Conservation (phyloP, 2,888 invertebrate species). For the Linnaemya vulpina region DNA sequence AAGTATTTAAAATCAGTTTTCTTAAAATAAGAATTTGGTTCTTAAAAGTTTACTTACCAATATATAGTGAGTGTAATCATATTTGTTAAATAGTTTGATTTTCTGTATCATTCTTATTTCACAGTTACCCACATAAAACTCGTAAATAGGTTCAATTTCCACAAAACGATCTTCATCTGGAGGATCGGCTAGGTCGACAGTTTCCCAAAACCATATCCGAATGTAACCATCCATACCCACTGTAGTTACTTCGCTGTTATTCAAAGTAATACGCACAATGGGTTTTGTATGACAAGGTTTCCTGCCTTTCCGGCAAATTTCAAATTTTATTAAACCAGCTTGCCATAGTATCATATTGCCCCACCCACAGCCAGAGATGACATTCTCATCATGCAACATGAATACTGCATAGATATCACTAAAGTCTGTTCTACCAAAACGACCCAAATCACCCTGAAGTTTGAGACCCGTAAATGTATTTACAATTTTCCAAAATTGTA, state of each 20-base stretch:
- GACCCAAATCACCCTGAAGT: constrained; percentile 92
- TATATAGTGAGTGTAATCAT: constrained; percentile 86
- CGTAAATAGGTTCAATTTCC: constrained; percentile 93
- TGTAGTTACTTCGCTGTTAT: constrained; percentile 81
- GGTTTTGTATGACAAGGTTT: constrained; percentile 90
- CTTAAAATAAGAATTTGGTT: not conserved
- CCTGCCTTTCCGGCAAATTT: constrained; percentile 88
- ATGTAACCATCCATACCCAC: constrained; percentile 90
- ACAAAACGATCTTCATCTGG: constrained; percentile 91
- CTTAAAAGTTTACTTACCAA: constrained; percentile 85
- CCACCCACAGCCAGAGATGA: constrained; percentile 94
- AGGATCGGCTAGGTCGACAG: constrained; percentile 93
- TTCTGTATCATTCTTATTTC: constrained; percentile 80
- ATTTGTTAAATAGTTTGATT: constrained; percentile 82
- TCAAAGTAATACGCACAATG: constrained; percentile 84
- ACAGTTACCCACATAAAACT: constrained; percentile 86
- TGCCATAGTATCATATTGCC: constrained; percentile 97
- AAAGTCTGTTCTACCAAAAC: constrained; percentile 96
- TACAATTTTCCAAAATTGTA: constrained; percentile 97
- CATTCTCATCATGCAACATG: constrained; percentile 94
- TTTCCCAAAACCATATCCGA: constrained; percentile 94
- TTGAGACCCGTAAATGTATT: constrained; percentile 95
- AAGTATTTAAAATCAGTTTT: not conserved
- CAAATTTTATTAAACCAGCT: constrained; percentile 92
- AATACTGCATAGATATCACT: constrained; percentile 93